Conservation (phyloP, 2,113 vertebrate species). For the Cyanistes caeruleus region DNA sequence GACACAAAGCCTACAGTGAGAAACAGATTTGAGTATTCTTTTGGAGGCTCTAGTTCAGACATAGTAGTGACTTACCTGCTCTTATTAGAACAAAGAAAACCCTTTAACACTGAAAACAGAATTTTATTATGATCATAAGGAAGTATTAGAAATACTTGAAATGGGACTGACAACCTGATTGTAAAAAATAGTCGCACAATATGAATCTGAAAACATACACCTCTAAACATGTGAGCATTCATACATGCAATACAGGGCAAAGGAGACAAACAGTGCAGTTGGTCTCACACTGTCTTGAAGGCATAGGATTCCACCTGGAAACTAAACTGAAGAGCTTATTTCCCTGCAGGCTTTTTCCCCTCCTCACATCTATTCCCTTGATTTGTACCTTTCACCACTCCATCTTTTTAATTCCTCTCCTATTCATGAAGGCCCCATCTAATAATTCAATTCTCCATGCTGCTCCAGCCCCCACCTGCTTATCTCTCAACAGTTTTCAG, state of each 20-base stretch:
- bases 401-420: background rate
- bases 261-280: background rate
- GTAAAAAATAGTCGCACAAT: background rate
- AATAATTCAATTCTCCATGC: background rate
- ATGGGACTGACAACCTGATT: background rate
- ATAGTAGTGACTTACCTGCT: background rate
- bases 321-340: background rate
- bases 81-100: background rate
- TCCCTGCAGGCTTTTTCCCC: background rate
- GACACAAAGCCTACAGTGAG: background rate
- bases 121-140: background rate
- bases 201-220: background rate
- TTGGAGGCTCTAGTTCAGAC: background rate
- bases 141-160: background rate
- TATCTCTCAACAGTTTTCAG: background rate
- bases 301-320: background rate
- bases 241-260: background rate
- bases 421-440: background rate
- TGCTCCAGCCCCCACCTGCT: background rate
- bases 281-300: background rate
- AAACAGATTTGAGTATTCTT: background rate
- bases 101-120: background rate
- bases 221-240: background rate
- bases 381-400: background rate
- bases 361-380: background rate